phyloP scores from a whole-genome alignment of 2,797 vertebrate genomes.

The Enteromius unitaeniatus region DNA sequence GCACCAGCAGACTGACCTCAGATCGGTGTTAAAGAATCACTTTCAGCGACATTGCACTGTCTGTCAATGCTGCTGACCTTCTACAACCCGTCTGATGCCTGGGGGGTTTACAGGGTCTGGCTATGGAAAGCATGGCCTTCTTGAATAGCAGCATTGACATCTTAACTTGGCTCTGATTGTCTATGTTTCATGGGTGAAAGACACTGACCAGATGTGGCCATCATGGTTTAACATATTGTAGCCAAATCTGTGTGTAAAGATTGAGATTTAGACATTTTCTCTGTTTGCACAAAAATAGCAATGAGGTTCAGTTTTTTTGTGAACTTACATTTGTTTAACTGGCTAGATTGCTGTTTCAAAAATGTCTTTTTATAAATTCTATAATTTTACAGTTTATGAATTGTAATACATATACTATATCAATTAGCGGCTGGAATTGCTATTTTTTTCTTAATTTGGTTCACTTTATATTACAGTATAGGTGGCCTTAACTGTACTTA shows the following conservation, averaged over 20 bases:
- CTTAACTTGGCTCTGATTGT: conserved; percentile 28
- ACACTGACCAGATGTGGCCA: conserved; percentile 3
- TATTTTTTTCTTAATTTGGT: no score
- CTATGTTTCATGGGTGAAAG: conserved; percentile 24
- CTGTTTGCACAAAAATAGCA: conserved; percentile 20
- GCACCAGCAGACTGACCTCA: neutral
- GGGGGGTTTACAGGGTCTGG: conserved; percentile 9
- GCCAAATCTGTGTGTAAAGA: neutral
- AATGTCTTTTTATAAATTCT: neutral
- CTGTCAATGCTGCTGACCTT: conserved; percentile 24
- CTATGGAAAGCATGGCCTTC: conserved; percentile 2
- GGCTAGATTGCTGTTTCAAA: neutral
- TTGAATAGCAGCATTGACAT: conserved; percentile 27
- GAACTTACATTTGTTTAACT: neutral
- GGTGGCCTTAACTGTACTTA: no score
- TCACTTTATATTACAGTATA: no score
- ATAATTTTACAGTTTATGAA: neutral
- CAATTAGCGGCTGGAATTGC: neutral
- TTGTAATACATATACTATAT: neutral
- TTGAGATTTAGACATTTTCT: conserved; percentile 22
- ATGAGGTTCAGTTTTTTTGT: neutral
- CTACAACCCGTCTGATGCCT: neutral
- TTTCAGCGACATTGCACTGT: neutral
- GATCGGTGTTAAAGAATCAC: neutral
- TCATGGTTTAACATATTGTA: conserved; percentile 22